Evolutionary conservation across 2,888 invertebrate genomes (phyloP).

Genomic region (Synergus gifuensis): DNA sequence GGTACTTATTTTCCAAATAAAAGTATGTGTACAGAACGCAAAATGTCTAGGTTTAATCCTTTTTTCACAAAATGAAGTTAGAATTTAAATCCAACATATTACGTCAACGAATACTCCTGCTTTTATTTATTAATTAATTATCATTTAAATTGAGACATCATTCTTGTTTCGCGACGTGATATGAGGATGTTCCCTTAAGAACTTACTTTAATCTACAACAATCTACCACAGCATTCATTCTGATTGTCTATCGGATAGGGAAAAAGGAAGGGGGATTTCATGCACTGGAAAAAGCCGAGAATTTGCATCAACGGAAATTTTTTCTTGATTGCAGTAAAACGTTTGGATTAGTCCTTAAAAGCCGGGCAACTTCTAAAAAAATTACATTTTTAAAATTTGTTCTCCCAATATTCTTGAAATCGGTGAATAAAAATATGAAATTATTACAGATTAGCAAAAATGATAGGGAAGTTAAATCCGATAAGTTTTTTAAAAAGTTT

Average conservation of each 20-base stretch:
- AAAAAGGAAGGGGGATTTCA: neutral
- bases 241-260: neutral
- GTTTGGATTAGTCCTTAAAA: neutral
- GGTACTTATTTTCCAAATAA: no score
- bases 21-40: no score
- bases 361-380: neutral
- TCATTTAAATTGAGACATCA: no score
- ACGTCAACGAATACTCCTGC: no score
- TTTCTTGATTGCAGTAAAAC: neutral
- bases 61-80: no score
- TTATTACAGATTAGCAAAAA: no score
- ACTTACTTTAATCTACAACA: neutral
- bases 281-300: neutral
- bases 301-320: neutral
- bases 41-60: no score
- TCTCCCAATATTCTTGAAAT: neutral
- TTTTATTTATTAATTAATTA: no score
- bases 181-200: neutral
- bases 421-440: neutral
- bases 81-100: no score
- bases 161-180: neutral
- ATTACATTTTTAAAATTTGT: neutral
- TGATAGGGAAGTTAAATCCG: no score
- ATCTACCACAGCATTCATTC: neutral
- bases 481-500: neutral